phyloP scores from a whole-genome alignment of 2,888 invertebrate genomes.

The Xylota sylvarum region DNA sequence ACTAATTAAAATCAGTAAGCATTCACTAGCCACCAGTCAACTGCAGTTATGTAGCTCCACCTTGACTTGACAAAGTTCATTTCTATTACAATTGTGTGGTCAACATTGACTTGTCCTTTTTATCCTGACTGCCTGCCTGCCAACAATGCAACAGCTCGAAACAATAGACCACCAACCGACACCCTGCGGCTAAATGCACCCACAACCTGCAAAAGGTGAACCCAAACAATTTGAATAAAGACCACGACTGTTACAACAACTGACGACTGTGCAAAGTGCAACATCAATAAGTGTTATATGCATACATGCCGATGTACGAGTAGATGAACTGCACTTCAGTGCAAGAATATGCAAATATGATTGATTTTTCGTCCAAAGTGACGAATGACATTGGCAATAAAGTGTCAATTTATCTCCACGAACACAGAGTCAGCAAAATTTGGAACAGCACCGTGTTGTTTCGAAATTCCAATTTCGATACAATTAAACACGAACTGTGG shows the following conservation, averaged over 20 bases:
- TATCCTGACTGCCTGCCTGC: not conserved
- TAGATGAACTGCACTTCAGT: not conserved
- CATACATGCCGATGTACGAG: not conserved
- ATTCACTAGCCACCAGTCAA: not conserved
- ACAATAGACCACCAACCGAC: not conserved
- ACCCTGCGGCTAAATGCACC: not conserved
- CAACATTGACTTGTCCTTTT: slow-evolving; percentile 33
- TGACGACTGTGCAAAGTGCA: not conserved
- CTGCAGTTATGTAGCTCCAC: not conserved
- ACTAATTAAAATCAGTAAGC: slow-evolving; percentile 37
- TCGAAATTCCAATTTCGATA: not conserved
- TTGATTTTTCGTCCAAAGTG: slow-evolving; percentile 4
- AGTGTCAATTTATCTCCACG: not conserved
- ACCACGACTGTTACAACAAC: slow-evolving; percentile 22
- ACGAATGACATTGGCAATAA: too few species aligned
- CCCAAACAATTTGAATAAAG: slow-evolving; percentile 30
- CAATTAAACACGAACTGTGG: not conserved
- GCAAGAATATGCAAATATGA: not conserved
- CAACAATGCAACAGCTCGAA: slow-evolving; percentile 27
- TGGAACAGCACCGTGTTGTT: not conserved
- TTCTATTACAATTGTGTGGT: slow-evolving; percentile 36
- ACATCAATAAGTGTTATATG: not conserved
- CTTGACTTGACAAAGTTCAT: slow-evolving; percentile 22
- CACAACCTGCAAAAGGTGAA: slow-evolving; percentile 28
- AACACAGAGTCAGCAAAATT: not conserved